Evolutionary conservation across 2,888 invertebrate genomes (phyloP).

Genomic region (Melanotus villosus): DNA sequence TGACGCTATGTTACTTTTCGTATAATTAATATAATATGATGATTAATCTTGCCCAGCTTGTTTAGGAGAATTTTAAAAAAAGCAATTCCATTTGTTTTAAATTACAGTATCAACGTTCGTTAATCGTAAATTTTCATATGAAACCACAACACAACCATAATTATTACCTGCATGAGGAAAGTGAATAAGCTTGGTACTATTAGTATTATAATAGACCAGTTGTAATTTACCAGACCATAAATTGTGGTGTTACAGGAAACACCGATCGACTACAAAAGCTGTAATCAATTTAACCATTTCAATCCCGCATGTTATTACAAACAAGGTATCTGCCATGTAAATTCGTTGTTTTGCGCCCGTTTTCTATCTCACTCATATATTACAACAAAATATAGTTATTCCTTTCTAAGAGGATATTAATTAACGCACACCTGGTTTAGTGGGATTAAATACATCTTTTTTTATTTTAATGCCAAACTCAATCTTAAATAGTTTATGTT

Average conservation of each 20-base stretch:
- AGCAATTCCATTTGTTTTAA: too few relatives aligned
- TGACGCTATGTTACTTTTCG: too few relatives aligned
- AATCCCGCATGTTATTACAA: conserved; percentile 60
- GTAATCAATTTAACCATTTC: conserved; percentile 62
- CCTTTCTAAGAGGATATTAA: conserved; percentile 1
- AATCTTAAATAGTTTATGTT: too few relatives aligned
- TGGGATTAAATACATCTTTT: not conserved
- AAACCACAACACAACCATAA: too few relatives aligned
- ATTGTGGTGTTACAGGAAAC: conserved; percentile 56
- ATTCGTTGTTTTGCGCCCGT: conserved; percentile 58
- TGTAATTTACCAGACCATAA: conserved; percentile 58
- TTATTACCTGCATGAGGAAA: conserved; percentile 10
- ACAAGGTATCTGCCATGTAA: conserved; percentile 54
- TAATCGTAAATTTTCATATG: too few relatives aligned
- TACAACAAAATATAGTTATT: not conserved
- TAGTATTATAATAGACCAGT: conserved; percentile 15
- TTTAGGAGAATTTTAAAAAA: too few relatives aligned
- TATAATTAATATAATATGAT: too few relatives aligned
- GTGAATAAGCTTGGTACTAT: conserved; percentile 17
- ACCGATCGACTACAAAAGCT: conserved; percentile 62
- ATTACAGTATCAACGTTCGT: too few relatives aligned
- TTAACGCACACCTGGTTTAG: conserved; percentile 1
- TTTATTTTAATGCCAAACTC: too few relatives aligned
- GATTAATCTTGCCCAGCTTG: too few relatives aligned
- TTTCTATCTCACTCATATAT: not conserved